A percentile compares a stretch with the other conserved stretches of the same genome.
Conservation (phyloP, 2,888 invertebrate genomes). For the Amiota mariae region DNA sequence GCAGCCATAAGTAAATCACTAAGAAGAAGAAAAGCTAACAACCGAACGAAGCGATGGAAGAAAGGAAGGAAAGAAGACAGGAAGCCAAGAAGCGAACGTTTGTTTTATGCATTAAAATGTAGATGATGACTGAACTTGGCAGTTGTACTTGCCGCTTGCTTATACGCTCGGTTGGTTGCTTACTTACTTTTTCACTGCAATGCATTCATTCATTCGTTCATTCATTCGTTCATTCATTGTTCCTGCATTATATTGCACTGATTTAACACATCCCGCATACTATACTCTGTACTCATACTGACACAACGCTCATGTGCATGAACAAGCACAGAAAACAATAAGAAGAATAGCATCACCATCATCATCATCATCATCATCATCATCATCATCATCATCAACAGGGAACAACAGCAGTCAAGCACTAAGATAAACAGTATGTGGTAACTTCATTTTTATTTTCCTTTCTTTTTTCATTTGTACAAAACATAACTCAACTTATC, state of each 20-base stretch:
- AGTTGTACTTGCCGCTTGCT: constrained; percentile 47
- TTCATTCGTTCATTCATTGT: constrained; percentile 26
- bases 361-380: too few species aligned
- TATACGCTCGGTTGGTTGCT: constrained; percentile 25
- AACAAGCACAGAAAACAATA: background rate
- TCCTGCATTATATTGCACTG: constrained; percentile 30
- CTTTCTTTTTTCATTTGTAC: too few species aligned
- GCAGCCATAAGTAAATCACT: too few species aligned
- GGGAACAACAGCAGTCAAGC: too few species aligned
- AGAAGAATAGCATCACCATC: background rate
- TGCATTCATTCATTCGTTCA: constrained; percentile 24
- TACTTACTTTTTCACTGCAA: constrained; percentile 14
- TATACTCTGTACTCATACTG: constrained; percentile 26
- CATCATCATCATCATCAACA: too few species aligned
- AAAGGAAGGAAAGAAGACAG: too few species aligned
- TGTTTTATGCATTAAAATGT: constrained; percentile 57
- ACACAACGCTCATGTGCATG: constrained; percentile 8
- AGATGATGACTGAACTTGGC: constrained; percentile 56
- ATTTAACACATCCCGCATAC: constrained; percentile 42
- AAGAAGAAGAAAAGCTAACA: too few species aligned
- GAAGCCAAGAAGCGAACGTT: background rate
- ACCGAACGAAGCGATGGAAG: too few species aligned
- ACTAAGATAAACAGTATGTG: too few species aligned
- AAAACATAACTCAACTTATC: too few species aligned
- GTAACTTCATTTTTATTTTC: too few species aligned